A percentile compares a stretch with the other conserved stretches of the same genome.
Evolutionary conservation across 2,113 vertebrate genomes (phyloP).

Genomic region (Lanius ludovicianus): DNA sequence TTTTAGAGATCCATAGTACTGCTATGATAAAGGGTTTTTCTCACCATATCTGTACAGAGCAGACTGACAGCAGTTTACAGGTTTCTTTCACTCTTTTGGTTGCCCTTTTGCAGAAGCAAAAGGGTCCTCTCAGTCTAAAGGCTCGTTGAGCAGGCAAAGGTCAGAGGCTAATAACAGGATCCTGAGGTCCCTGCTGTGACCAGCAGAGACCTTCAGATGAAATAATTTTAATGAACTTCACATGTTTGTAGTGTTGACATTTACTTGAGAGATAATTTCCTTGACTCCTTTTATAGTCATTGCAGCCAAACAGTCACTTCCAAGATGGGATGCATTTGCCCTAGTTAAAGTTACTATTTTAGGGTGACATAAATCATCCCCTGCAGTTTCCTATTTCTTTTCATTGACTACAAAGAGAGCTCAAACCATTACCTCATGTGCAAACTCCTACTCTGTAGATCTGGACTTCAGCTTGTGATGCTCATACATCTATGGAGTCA

Average conservation of each 20-base stretch:
- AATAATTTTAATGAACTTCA: slow-evolving; percentile 12
- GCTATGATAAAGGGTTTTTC: background rate
- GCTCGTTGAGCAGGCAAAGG: background rate
- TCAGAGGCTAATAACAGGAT: background rate
- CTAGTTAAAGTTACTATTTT: slow-evolving; percentile 29
- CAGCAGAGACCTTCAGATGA: background rate
- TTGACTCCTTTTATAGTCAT: slow-evolving; percentile 19
- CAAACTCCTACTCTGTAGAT: background rate
- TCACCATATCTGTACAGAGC: background rate
- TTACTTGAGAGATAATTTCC: slow-evolving; percentile 16
- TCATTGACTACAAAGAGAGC: background rate
- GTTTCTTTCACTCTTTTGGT: background rate
- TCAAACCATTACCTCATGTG: background rate
- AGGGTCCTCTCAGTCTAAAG: background rate
- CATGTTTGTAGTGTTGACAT: background rate
- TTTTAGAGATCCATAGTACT: background rate
- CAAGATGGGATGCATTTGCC: background rate
- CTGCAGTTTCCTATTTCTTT: background rate
- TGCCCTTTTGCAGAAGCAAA: background rate
- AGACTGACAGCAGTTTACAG: background rate
- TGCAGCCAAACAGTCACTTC: background rate
- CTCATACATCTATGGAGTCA: background rate
- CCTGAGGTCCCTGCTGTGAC: background rate
- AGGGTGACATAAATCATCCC: background rate
- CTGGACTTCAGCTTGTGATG: background rate